Conservation (phyloP, 2,888 invertebrate species). For the Eurytoma adleriae region DNA sequence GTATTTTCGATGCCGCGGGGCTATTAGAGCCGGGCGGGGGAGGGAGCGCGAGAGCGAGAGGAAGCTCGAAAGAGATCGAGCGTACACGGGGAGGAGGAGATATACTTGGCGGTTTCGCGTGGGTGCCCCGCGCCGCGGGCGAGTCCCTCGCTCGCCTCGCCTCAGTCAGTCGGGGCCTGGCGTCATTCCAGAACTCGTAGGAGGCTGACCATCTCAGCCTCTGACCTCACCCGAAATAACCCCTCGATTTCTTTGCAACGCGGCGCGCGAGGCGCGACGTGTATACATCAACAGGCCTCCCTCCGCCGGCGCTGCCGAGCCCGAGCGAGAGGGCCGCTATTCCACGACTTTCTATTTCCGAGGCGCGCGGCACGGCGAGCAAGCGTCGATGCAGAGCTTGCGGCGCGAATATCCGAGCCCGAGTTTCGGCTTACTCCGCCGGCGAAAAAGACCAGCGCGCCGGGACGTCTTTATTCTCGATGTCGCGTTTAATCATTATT, state of each 20-base stretch:
- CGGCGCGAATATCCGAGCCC: background rate
- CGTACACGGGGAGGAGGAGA: conserved; percentile 11
- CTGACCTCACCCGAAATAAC: conserved; percentile 76
- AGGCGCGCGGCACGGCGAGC: conserved; percentile 9
- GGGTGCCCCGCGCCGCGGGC: conserved; percentile 48
- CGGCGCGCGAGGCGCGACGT: conserved; percentile 11
- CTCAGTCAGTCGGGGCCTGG: conserved; percentile 61
- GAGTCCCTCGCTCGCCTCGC: conserved; percentile 38
- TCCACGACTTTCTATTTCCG: conserved; percentile 56
- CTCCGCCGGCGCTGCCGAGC: background rate
- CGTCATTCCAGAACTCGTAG: conserved; percentile 73
- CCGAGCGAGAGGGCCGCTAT: background rate
- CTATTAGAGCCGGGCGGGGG: background rate
- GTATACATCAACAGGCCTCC: conserved; percentile 32
- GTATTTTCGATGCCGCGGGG: conserved; percentile 46
- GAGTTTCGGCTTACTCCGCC: background rate
- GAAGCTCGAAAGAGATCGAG: conserved; percentile 58
- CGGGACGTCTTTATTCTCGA: no score
- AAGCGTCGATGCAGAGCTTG: background rate
- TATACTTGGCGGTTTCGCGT: conserved; percentile 56
- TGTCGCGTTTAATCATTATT: no score
- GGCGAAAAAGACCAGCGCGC: background rate
- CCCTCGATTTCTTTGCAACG: conserved; percentile 56
- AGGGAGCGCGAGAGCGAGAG: background rate
- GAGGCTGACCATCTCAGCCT: conserved; percentile 75